Base-by-base conservation (phyloP, 2,888 invertebrate species). In the Aromia moschata region DNA sequence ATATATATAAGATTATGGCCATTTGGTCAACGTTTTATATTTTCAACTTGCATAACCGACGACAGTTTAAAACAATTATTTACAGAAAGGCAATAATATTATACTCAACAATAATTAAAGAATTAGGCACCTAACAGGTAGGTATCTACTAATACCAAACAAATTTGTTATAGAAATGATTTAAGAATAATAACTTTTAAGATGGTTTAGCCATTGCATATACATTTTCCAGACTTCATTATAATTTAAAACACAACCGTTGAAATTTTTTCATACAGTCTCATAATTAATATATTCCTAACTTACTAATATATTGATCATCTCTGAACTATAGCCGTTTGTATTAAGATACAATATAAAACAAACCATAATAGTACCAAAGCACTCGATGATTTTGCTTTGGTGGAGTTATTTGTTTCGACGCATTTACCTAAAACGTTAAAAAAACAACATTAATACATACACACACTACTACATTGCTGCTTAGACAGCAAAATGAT, bases 391-490 rank as follows among this genome's bases (percentile, higher is more conserved):
- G 53, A 36, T 44, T 49, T 38, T 20, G 52, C 36, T 63, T 52
- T 63, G 54, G 69, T 56, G 46, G 72, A 78, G 64, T 75, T 75
- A 68, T 79, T 83, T 47, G 80, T 81, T 73, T 84, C 83, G 72
- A 83, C 84, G 80, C 89, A 89, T 79, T 88, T 87, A 70, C 89
- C 89, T 89, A 83, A 2, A 82, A 82, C 69, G 65, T 59, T 70
- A 33, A 46, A 49, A 52, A 31, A 18, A n/a, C n/a, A n/a, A n/a
- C n/a, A 25, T 25, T 25, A 25, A 25, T 5, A 25, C 25, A 25
- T 25, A 7, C 25, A 25, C 7, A 25, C 25, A 25, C n/a, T n/a
- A n/a, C n/a, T n/a, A n/a, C n/a, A n/a, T n/a, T n/a, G n/a, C n/a
- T n/a, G n/a, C n/a, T n/a, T n/a, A n/a, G n/a, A n/a, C n/a, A n/a